Percentiles rank a stretch among this genome's conserved stretches.
These are phyloP conservation scores for Laothoe populi DNA, from an alignment of 2,888 invertebrate species.

Conservation along the genomic window DNA sequence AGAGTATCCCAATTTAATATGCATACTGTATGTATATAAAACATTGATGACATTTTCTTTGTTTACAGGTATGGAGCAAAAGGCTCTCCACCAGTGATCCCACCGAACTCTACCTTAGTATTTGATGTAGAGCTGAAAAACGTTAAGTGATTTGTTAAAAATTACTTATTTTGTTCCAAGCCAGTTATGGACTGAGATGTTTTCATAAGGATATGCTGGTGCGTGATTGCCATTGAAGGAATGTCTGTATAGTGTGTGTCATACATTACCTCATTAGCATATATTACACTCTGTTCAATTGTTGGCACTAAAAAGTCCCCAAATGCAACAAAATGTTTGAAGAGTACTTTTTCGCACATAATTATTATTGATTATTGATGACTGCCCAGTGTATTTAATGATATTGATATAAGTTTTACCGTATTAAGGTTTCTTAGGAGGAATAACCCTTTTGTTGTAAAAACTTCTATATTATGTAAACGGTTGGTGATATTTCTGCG, in stretches of 20 bases:
- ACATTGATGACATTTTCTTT: background rate
- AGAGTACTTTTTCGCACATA: no score
- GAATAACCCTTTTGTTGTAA: no score
- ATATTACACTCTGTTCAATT: slow-evolving; percentile 1
- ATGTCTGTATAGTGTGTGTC: slow-evolving; percentile 39
- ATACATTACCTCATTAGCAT: background rate
- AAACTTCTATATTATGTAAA: no score
- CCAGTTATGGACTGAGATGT: slow-evolving; percentile 35
- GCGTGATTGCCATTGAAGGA: slow-evolving; percentile 59
- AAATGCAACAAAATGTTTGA: no score
- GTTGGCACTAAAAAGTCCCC: background rate
- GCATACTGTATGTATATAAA: no score
- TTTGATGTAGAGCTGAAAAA: slow-evolving; percentile 96
- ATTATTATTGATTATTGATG: no score
- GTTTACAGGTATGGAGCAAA: slow-evolving; percentile 87
- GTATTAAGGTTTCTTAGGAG: no score
- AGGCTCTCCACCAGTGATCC: slow-evolving; percentile 94
- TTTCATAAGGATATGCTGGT: slow-evolving; percentile 34
- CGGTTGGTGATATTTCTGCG: no score
- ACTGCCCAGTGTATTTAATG: no score
- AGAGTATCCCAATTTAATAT: no score
- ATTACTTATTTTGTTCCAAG: slow-evolving; percentile 9
- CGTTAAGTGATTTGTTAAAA: slow-evolving; percentile 83
- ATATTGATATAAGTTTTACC: no score
- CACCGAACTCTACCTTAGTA: slow-evolving; percentile 93